These are phyloP conservation scores for Nibea albiflora DNA, from an alignment of 2,113 vertebrate genomes.

Conservation along the genomic window DNA sequence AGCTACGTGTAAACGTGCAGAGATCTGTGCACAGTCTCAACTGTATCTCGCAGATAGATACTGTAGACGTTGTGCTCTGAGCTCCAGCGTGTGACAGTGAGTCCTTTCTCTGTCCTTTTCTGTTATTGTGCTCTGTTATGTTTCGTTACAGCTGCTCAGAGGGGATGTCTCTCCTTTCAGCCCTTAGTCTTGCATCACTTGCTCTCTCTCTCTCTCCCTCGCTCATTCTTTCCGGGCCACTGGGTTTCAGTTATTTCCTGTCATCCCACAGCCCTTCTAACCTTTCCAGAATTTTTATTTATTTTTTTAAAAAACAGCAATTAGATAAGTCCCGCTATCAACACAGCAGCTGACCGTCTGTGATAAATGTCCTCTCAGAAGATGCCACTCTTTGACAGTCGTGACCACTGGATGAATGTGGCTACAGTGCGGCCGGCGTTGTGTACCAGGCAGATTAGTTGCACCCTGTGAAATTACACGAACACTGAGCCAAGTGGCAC, in stretches of 20 bases:
- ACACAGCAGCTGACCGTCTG: slow-evolving; percentile 55
- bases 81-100: slow-evolving; percentile 38
- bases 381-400: slow-evolving; percentile 40
- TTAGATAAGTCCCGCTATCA: slow-evolving; percentile 60
- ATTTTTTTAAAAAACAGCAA: slow-evolving; percentile 55
- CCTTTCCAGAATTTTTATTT: slow-evolving; percentile 36
- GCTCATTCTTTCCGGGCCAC: slow-evolving; percentile 61
- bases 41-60: slow-evolving; percentile 15
- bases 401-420: slow-evolving; percentile 47
- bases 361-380: slow-evolving; percentile 62
- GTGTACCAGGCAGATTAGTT: slow-evolving; percentile 50
- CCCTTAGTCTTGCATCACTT: slow-evolving; percentile 68
- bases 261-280: slow-evolving; percentile 52
- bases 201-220: slow-evolving; percentile 37
- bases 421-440: slow-evolving; percentile 26
- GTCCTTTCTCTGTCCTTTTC: slow-evolving; percentile 60
- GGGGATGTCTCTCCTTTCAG: slow-evolving; percentile 49
- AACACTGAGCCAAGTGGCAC: slow-evolving; percentile 25
- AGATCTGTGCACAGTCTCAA: neutral
- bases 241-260: slow-evolving; percentile 67
- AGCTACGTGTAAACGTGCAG: too few species aligned
- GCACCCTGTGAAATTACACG: slow-evolving; percentile 44
- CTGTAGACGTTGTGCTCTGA: slow-evolving; percentile 1
- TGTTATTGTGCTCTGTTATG: slow-evolving; percentile 57
- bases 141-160: slow-evolving; percentile 60